Percentiles rank a stretch among this genome's conserved stretches.
Evolutionary conservation across 2,113 vertebrate species (phyloP).

Genomic region (Pterocles burchelli): DNA sequence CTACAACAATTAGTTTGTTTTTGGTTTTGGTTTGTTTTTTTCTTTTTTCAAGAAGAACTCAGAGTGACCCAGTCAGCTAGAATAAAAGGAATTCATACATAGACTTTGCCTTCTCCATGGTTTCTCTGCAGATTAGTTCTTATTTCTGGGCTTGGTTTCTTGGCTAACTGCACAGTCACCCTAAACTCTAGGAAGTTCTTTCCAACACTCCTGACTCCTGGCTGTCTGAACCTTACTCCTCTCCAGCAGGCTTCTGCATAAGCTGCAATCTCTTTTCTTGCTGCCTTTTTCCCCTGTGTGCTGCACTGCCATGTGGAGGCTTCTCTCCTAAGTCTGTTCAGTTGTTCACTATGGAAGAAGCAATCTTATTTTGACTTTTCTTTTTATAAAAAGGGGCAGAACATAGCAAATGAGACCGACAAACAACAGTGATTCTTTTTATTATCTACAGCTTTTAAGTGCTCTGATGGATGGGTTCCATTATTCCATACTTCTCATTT

Average conservation of each 20-base stretch:
- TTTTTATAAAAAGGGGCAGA: not conserved
- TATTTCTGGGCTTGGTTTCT: not conserved
- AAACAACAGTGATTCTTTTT: not conserved
- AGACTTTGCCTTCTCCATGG: not conserved
- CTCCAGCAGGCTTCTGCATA: not conserved
- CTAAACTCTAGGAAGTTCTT: not conserved
- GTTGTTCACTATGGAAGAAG: not conserved
- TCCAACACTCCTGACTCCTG: not conserved
- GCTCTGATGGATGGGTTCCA: not conserved
- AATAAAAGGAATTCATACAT: not conserved
- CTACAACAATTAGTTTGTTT: not conserved
- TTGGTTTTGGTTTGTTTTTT: too few species aligned
- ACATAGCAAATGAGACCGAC: not conserved
- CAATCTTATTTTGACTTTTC: not conserved
- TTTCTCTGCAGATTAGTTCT: not conserved
- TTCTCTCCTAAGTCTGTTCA: not conserved
- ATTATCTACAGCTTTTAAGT: not conserved
- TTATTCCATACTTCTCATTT: not conserved
- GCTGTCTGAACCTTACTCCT: not conserved
- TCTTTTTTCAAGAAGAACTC: not conserved
- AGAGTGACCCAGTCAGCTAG: not conserved
- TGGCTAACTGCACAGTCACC: not conserved
- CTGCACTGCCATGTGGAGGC: rapidly evolving
- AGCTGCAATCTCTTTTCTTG: not conserved
- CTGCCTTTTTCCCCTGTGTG: not conserved